Evolutionary conservation across 1,140 invertebrate species (phyloP).

Genomic region (Bombus vancouverensis): DNA sequence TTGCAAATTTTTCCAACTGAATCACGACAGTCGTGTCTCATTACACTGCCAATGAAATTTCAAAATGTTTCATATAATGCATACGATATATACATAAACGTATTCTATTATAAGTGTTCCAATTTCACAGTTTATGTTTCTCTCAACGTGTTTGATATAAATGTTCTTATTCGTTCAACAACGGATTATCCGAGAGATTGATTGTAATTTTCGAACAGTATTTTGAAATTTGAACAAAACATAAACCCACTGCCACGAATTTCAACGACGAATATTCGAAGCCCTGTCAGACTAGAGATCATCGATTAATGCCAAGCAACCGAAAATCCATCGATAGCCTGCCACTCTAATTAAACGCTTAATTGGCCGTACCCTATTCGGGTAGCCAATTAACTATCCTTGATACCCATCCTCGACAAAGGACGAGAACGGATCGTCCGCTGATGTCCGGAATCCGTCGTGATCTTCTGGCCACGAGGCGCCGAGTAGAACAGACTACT

Average conservation of each 20-base stretch:
- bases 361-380: constrained; percentile 33
- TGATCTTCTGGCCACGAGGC: constrained; percentile 37
- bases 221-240: too few species aligned
- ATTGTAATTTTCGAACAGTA: not conserved
- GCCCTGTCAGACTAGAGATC: not conserved
- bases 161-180: not conserved
- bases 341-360: constrained; percentile 50
- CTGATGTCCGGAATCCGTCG: constrained; percentile 36
- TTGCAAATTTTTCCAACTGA: too few species aligned
- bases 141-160: not conserved
- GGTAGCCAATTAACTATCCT: constrained; percentile 48
- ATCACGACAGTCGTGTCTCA: not conserved
- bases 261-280: constrained; percentile 7
- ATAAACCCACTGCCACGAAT: not conserved
- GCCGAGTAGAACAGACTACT: constrained; percentile 30
- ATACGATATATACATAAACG: not conserved
- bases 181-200: too few species aligned
- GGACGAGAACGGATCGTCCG: constrained; percentile 21
- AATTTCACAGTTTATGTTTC: too few species aligned
- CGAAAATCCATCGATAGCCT: constrained; percentile 47
- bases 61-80: not conserved
- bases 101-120: not conserved
- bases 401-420: constrained; percentile 42
- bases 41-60: not conserved
- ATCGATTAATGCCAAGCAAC: constrained; percentile 43